phyloP scores from a whole-genome alignment of 2,113 vertebrate species.

The Ancistrus triradiatus region DNA sequence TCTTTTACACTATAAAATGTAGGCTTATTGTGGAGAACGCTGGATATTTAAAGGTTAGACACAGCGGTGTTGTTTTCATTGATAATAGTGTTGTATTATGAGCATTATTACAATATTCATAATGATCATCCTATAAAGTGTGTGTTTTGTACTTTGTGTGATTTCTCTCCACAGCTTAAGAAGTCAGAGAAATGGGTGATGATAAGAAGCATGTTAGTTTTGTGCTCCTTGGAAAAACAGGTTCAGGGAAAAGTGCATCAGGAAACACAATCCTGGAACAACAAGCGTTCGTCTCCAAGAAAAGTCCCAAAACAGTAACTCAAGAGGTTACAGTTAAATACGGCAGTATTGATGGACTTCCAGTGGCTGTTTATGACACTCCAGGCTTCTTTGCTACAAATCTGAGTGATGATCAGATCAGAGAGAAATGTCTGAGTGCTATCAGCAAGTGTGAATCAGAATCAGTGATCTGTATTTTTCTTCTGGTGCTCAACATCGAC shows the following conservation, averaged over 20 bases:
- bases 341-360: not conserved
- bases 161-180: no score
- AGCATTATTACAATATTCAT: no score
- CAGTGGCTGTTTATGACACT: constrained; percentile 18
- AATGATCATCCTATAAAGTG: no score
- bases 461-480: not conserved
- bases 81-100: no score
- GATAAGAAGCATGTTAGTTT: no score
- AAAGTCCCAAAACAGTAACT: not conserved
- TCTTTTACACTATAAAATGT: no score
- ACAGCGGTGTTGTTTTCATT: no score
- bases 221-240: constrained; percentile 15
- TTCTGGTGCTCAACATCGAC: not conserved
- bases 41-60: no score
- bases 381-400: constrained; percentile 25
- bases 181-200: no score
- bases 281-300: not conserved
- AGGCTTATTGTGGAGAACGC: no score
- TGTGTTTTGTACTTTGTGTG: no score
- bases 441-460: not conserved
- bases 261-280: constrained; percentile 32
- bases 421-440: not conserved
- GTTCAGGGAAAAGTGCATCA: constrained; percentile 29
- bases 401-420: not conserved
- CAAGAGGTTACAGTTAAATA: not conserved